Conservation (phyloP, 1,140 invertebrate species). For the Plectus sambesii region DNA sequence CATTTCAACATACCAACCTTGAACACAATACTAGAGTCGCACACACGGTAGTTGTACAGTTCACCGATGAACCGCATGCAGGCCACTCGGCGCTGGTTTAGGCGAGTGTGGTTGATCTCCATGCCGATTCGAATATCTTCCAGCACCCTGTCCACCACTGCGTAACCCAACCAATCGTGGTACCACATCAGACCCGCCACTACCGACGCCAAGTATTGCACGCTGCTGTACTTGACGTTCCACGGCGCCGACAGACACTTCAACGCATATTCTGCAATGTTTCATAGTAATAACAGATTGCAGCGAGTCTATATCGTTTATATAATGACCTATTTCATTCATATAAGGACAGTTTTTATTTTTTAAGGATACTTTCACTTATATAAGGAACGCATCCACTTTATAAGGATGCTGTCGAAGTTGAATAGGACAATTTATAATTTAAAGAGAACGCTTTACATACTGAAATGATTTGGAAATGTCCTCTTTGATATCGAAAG, state of each 20-base stretch:
- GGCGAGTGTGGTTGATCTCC: conserved; percentile 77
- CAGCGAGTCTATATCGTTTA: too few relatives aligned
- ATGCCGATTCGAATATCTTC: conserved; percentile 86
- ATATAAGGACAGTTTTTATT: too few relatives aligned
- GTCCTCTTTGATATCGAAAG: too few relatives aligned
- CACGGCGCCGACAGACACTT: conserved; percentile 76
- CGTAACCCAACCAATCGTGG: conserved; percentile 57
- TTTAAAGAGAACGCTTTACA: too few relatives aligned
- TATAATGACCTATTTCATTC: too few relatives aligned
- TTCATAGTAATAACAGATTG: conserved; percentile 46
- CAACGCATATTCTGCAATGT: conserved; percentile 63
- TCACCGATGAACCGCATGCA: conserved; percentile 86
- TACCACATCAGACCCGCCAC: conserved; percentile 56
- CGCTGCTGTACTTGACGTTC: conserved; percentile 73
- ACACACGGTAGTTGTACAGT: conserved; percentile 63
- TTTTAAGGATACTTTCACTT: too few relatives aligned
- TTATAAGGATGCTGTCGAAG: too few relatives aligned
- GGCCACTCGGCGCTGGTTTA: conserved; percentile 80
- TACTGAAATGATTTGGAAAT: too few relatives aligned
- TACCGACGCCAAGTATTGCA: conserved; percentile 59
- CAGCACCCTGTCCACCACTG: conserved; percentile 81
- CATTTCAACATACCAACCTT: conserved; percentile 23
- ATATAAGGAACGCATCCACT: too few relatives aligned
- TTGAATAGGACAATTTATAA: too few relatives aligned
- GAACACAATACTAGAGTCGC: conserved; percentile 28